These are phyloP conservation scores for Acyrthosiphon pisum DNA, from an alignment of 1,140 invertebrate species.

Conservation along the genomic window DNA sequence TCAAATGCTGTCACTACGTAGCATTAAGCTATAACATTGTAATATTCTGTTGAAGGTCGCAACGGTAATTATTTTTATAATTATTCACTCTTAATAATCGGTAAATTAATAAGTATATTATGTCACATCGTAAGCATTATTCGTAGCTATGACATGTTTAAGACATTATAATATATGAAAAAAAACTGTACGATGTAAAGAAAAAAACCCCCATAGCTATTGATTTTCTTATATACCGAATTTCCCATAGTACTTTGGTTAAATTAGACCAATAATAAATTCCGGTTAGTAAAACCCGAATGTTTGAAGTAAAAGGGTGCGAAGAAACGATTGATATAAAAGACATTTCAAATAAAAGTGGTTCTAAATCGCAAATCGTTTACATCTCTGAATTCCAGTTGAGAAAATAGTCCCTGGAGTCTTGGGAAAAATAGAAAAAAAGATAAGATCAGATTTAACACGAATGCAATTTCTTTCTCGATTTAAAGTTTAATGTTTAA, in stretches of 20 bases:
- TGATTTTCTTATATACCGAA: not conserved
- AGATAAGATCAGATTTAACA: slow-evolving; percentile 37
- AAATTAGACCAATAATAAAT: slow-evolving; percentile 9
- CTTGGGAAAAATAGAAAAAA: not conserved
- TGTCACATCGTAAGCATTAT: not conserved
- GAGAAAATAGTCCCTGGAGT: slow-evolving; percentile 18
- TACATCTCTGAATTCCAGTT: slow-evolving; percentile 13
- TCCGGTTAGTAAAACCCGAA: not conserved
- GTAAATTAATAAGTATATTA: not conserved
- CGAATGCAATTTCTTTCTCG: slow-evolving; percentile 25
- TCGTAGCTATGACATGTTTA: not conserved
- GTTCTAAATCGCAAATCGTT: slow-evolving; percentile 36
- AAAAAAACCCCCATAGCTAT: not conserved
- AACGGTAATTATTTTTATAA: not conserved
- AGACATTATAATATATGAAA: not conserved
- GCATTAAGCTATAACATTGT: not conserved
- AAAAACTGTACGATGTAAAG: not conserved
- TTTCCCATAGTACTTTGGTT: not conserved
- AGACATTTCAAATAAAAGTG: slow-evolving; percentile 34
- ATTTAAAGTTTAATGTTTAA: slow-evolving; percentile 14
- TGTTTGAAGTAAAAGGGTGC: not conserved
- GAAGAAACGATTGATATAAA: slow-evolving; percentile 41
- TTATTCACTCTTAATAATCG: not conserved
- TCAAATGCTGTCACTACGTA: not conserved
- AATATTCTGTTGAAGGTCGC: not conserved